A percentile compares a stretch with the other conserved stretches of the same genome.
Evolutionary conservation across 2,113 vertebrate genomes (phyloP).

Genomic region (Pangasianodon gigas): DNA sequence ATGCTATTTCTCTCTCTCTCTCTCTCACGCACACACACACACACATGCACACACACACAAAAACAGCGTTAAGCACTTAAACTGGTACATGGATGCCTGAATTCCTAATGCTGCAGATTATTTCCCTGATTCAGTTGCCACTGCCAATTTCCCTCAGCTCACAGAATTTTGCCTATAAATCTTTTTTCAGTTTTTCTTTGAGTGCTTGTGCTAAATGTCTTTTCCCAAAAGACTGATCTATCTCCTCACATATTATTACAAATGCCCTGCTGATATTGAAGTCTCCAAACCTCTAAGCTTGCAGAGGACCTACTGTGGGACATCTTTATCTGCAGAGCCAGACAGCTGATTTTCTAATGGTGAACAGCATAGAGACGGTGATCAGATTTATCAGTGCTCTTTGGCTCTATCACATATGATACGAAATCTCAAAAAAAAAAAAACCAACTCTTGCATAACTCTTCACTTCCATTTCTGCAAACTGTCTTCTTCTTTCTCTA

Average conservation of each 20-base stretch:
- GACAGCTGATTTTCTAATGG: not conserved
- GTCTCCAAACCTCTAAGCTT: not conserved
- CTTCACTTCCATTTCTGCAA: constrained; percentile 20
- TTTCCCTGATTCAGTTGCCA: constrained; percentile 53
- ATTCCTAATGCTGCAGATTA: constrained; percentile 62
- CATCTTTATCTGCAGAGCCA: not conserved
- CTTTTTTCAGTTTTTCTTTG: constrained; percentile 1
- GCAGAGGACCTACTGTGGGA: not conserved
- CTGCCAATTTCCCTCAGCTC: constrained; percentile 54
- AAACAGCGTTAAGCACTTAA: constrained; percentile 57
- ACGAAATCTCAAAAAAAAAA: constrained; percentile 19
- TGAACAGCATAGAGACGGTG: not conserved
- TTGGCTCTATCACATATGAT: constrained; percentile 1
- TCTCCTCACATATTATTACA: not conserved
- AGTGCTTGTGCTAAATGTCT: not conserved
- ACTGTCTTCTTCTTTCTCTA: not conserved
- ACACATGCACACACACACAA: constrained; percentile 31
- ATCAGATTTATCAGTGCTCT: not conserved
- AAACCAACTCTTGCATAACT: not conserved
- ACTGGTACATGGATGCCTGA: constrained; percentile 51
- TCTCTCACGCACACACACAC: constrained; percentile 30
- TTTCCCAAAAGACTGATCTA: not conserved
- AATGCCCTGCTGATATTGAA: not conserved
- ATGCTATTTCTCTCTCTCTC: constrained; percentile 33
- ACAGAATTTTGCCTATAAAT: constrained; percentile 43